Evolutionary conservation across 2,888 invertebrate species (phyloP).

Genomic region (Eupithecia centaureata): DNA sequence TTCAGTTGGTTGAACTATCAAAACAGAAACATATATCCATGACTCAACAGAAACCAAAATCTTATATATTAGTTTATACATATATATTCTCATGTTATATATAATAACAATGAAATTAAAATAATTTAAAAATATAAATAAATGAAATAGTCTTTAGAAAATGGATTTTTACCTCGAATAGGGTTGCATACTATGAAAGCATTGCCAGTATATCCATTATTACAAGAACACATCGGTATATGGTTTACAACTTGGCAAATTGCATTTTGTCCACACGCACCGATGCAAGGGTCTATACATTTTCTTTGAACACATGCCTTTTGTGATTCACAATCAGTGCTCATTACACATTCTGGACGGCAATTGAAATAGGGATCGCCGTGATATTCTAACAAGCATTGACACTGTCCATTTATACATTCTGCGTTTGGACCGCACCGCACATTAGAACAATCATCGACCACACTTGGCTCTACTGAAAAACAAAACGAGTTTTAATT

Average conservation of each 20-base stretch:
- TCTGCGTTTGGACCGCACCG: conserved; percentile 87
- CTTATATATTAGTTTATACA: too few relatives aligned
- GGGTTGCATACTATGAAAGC: conserved; percentile 76
- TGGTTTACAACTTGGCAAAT: conserved; percentile 86
- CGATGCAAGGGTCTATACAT: conserved; percentile 89
- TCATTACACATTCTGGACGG: conserved; percentile 91
- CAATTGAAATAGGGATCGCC: conserved; percentile 90
- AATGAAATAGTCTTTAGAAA: neutral
- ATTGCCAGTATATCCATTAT: conserved; percentile 85
- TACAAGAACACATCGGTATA: conserved; percentile 87
- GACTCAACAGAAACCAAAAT: too few relatives aligned
- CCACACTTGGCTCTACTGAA: conserved; percentile 67
- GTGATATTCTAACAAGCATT: conserved; percentile 88
- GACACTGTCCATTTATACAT: conserved; percentile 87
- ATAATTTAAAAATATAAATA: neutral
- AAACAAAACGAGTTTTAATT: conserved; percentile 28
- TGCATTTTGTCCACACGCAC: conserved; percentile 87
- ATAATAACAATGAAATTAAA: too few relatives aligned
- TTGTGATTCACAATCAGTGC: conserved; percentile 87
- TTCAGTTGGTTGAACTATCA: conserved; percentile 58
- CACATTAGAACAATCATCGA: conserved; percentile 88
- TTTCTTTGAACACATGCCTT: conserved; percentile 90
- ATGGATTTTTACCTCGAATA: conserved; percentile 76
- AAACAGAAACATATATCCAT: conserved; percentile 24
- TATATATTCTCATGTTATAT: neutral